A percentile compares a stretch with the other conserved stretches of the same genome.
Evolutionary conservation across 2,888 invertebrate species (phyloP).

Genomic region (Chrysopilus asiliformis): DNA sequence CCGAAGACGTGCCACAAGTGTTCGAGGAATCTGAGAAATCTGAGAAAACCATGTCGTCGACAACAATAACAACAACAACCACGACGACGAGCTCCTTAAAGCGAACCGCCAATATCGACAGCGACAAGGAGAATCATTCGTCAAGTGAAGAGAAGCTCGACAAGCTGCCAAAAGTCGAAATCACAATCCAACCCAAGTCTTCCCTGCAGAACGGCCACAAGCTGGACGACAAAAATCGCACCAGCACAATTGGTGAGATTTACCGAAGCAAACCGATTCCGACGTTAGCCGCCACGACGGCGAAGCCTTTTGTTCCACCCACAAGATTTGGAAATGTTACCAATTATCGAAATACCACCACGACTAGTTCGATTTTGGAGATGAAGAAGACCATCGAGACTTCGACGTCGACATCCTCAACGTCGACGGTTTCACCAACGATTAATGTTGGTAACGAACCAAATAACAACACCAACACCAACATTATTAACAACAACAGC

Average conservation of each 20-base stretch:
- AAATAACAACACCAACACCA: slow-evolving; percentile 4
- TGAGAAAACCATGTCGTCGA: slow-evolving; percentile 33
- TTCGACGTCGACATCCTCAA: slow-evolving; percentile 7
- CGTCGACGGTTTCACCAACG: slow-evolving; percentile 15
- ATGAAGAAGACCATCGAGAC: slow-evolving; percentile 4
- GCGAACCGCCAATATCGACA: slow-evolving; percentile 48
- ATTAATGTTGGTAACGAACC: slow-evolving; percentile 4
- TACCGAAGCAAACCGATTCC: slow-evolving; percentile 1
- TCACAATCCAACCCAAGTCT: slow-evolving; percentile 6
- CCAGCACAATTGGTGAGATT: not conserved
- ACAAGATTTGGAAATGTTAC: slow-evolving; percentile 10
- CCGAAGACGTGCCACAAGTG: slow-evolving; percentile 14
- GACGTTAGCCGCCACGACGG: slow-evolving; percentile 5
- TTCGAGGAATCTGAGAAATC: slow-evolving; percentile 3
- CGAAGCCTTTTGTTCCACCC: slow-evolving; percentile 13
- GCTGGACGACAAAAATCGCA: slow-evolving; percentile 4
- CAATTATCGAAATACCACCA: slow-evolving; percentile 9
- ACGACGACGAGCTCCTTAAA: slow-evolving; percentile 29
- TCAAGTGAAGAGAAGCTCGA: slow-evolving; percentile 39
- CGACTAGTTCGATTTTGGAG: slow-evolving; percentile 7
- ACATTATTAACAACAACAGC: slow-evolving; percentile 10
- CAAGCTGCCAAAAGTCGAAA: slow-evolving; percentile 25
- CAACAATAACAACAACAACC: slow-evolving; percentile 38
- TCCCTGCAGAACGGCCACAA: slow-evolving; percentile 1
- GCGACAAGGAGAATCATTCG: slow-evolving; percentile 59